Evolutionary conservation across 2,888 invertebrate genomes (phyloP).

Genomic region (Anthoptus insignis): DNA sequence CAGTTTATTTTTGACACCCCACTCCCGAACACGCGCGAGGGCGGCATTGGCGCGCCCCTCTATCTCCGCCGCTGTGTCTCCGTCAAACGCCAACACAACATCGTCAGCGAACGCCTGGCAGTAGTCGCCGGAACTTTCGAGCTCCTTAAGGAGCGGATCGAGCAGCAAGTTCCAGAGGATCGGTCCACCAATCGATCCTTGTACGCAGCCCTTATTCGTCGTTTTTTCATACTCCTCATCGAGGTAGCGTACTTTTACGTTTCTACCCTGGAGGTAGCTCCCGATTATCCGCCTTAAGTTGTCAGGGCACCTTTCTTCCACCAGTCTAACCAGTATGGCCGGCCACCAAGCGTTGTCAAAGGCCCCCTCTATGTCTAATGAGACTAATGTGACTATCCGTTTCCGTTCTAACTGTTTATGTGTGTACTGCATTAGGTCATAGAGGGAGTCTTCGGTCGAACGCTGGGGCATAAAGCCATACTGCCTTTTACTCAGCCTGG

Average conservation of each 20-base stretch:
- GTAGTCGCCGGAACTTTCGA: no score
- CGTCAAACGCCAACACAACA: neutral
- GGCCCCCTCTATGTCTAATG: neutral
- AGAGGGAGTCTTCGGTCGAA: neutral
- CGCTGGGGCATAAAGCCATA: neutral
- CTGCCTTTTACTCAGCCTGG: neutral
- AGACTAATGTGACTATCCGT: neutral
- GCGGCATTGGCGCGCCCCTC: slow-evolving; percentile 16
- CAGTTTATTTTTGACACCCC: slow-evolving; percentile 21
- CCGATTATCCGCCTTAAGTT: slow-evolving; percentile 9
- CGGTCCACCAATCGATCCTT: no score
- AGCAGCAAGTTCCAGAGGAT: neutral
- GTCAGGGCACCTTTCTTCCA: neutral
- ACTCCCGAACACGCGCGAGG: slow-evolving; percentile 9
- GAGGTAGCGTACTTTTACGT: slow-evolving; percentile 5
- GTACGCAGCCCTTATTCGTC: no score
- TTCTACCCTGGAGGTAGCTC: slow-evolving; percentile 16
- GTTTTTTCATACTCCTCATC: no score
- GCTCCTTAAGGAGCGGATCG: no score
- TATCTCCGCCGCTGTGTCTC: slow-evolving; percentile 5
- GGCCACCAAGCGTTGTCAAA: slow-evolving; percentile 10
- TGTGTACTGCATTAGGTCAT: neutral
- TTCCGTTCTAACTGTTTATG: no score
- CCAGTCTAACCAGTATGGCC: neutral
- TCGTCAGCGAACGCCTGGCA: neutral